phyloP scores from a whole-genome alignment of 92 coral and sea anemone genomes.

The Metridium senile region DNA sequence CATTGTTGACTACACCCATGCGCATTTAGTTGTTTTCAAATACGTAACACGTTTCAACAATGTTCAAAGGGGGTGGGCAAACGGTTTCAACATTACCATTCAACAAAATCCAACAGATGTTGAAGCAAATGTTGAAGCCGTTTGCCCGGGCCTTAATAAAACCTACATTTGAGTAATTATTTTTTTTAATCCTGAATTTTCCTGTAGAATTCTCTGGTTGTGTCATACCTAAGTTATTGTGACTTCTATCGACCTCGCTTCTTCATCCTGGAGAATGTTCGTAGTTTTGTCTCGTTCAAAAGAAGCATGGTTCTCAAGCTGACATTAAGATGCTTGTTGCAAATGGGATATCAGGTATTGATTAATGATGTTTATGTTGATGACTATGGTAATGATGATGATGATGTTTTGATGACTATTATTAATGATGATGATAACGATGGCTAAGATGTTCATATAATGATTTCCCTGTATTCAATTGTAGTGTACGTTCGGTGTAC shows the following conservation, averaged over 20 bases:
- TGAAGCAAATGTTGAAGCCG: no score
- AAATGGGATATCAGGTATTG: conserved; percentile 98
- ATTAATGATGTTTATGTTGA: no score
- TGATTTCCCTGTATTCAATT: conserved; percentile 1
- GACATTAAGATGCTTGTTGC: conserved; percentile 84
- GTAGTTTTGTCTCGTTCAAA: conserved; percentile 95
- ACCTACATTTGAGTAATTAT: no score
- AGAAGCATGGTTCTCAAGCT: conserved; percentile 96
- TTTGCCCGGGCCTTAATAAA: no score
- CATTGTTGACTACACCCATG: no score
- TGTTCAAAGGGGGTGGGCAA: no score
- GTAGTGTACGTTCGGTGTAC: conserved; percentile 97
- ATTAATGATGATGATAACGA: no score
- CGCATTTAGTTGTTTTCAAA: no score
- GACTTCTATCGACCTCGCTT: conserved; percentile 95
- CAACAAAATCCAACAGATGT: no score
- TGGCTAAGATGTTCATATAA: neutral
- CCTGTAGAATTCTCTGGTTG: conserved; percentile 85
- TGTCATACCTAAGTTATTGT: conserved; percentile 92
- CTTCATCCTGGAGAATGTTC: conserved; percentile 95
- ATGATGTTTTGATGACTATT: neutral
- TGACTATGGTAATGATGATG: neutral
- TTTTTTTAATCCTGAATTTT: neutral
- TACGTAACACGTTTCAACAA: no score
- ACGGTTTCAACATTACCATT: no score